Conservation (phyloP, 2,888 invertebrate genomes). For the Tenthredo mesomela region DNA sequence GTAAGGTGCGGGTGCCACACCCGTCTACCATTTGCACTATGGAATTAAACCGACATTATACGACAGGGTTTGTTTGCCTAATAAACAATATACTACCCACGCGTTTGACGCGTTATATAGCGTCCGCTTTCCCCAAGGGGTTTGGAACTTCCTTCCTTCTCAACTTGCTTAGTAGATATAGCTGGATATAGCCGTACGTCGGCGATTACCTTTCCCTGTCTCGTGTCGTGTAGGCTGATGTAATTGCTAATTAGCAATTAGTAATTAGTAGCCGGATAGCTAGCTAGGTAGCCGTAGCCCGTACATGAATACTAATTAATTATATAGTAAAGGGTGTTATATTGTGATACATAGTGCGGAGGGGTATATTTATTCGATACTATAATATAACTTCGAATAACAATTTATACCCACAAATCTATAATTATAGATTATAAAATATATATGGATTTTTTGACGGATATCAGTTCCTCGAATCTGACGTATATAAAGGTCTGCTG, state of each 20-base stretch:
- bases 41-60: constrained; percentile 32
- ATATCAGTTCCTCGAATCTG: constrained; percentile 1
- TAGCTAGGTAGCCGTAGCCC: not conserved
- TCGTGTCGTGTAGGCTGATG: not conserved
- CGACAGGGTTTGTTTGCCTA: constrained; percentile 44
- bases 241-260: constrained; percentile 25
- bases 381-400: not conserved
- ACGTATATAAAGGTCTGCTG: not conserved
- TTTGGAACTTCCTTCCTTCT: constrained; percentile 7
- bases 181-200: not conserved
- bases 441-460: not conserved
- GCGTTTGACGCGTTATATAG: not conserved
- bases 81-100: constrained; percentile 45
- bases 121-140: not conserved
- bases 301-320: constrained; percentile 7
- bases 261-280: not conserved
- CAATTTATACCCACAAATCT: too few species aligned
- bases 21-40: constrained; percentile 17
- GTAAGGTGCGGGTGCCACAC: constrained; percentile 29
- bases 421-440: too few species aligned
- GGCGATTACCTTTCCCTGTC: not conserved
- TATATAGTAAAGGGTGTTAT: not conserved
- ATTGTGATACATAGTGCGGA: not conserved
- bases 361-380: not conserved
- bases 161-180: not conserved